phyloP scores from a whole-genome alignment of 2,888 invertebrate genomes.

The Ophion costatus region DNA sequence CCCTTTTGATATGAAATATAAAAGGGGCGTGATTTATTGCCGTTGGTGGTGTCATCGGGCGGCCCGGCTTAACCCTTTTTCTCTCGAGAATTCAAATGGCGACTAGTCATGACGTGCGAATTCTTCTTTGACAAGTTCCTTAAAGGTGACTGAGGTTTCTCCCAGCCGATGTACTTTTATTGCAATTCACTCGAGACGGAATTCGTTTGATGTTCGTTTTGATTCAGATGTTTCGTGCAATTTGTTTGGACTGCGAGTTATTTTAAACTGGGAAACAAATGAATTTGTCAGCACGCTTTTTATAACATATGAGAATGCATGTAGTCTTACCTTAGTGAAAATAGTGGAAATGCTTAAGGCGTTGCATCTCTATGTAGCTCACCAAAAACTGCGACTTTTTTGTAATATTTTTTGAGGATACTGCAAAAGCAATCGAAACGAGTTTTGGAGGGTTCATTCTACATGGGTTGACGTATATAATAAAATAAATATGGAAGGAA shows the following conservation, averaged over 20 bases:
- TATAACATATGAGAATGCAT: neutral
- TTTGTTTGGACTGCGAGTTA: neutral
- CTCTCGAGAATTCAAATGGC: neutral
- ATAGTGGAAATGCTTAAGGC: too few relatives aligned
- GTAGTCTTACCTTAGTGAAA: too few relatives aligned
- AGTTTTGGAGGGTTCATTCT: too few relatives aligned
- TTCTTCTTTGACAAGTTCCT: neutral
- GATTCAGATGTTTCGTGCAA: neutral
- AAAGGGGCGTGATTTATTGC: conserved; percentile 66
- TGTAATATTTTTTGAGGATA: too few relatives aligned
- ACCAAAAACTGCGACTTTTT: too few relatives aligned
- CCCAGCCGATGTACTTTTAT: neutral
- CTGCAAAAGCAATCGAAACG: too few relatives aligned
- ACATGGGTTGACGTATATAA: too few relatives aligned
- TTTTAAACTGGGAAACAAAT: neutral
- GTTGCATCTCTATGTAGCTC: too few relatives aligned
- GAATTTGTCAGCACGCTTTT: too few relatives aligned
- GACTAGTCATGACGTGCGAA: neutral
- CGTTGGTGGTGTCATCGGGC: conserved; percentile 62
- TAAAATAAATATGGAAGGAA: too few relatives aligned
- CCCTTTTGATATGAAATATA: conserved; percentile 53
- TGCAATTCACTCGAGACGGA: neutral
- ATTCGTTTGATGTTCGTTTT: neutral
- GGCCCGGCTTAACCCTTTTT: conserved; percentile 29
- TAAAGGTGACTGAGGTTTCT: neutral